These are phyloP conservation scores for Nemopilema nomurai DNA, from an alignment of 30 jellyfish, hydroid and myxozoan species.

Conservation along the genomic window DNA sequence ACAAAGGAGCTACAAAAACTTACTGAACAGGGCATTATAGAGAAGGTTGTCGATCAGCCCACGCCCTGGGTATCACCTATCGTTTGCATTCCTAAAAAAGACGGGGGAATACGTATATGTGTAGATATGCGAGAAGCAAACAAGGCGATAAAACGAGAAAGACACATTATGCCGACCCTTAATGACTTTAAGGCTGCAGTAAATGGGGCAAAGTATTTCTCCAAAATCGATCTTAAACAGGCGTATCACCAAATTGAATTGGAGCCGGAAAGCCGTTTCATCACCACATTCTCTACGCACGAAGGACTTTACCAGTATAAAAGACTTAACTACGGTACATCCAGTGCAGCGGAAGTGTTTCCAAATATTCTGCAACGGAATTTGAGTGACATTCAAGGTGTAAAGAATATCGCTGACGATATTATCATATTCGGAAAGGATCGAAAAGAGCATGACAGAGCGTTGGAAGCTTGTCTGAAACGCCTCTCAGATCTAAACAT, in stretches of 20 bases:
- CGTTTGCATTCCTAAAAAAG: conserved; percentile 48
- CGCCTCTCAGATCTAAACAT: conserved; percentile 30
- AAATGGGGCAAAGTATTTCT: conserved; percentile 50
- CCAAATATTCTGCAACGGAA: conserved; percentile 31
- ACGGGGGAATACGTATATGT: conserved; percentile 54
- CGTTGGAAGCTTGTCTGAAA: conserved; percentile 9
- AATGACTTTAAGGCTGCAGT: conserved; percentile 56
- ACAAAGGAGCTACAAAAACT: conserved; percentile 45
- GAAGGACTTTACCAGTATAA: conserved; percentile 47
- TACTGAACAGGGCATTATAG: conserved; percentile 45
- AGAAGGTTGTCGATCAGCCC: conserved; percentile 52
- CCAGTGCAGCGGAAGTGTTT: conserved; percentile 53
- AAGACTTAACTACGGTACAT: conserved; percentile 43
- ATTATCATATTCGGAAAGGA: conserved; percentile 19
- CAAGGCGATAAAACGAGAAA: conserved; percentile 42
- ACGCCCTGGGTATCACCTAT: conserved; percentile 58
- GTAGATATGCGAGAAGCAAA: conserved; percentile 66
- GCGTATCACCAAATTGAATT: conserved; percentile 64
- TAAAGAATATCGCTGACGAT: conserved; percentile 67
- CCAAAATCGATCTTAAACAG: conserved; percentile 42
- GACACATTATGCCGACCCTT: conserved; percentile 57
- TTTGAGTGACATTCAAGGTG: conserved; percentile 34
- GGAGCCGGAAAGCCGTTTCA: conserved; percentile 46
- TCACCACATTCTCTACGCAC: conserved; percentile 57
- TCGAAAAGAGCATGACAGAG: conserved; percentile 22